Conservation (phyloP, 2,797 vertebrate species). For the Gorsachius magnificus region DNA sequence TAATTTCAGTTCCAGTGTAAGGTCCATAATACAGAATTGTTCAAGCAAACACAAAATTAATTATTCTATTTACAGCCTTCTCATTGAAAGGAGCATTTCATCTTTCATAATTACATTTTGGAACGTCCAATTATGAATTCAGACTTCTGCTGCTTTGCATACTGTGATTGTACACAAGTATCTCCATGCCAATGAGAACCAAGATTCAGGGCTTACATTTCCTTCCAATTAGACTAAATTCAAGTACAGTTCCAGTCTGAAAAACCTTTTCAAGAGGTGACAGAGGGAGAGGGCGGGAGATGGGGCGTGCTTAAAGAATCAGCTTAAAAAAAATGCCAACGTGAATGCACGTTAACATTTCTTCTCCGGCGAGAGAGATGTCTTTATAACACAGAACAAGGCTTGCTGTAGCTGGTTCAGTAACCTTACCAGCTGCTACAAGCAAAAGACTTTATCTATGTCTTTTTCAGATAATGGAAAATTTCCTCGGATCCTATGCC, state of each 20-base stretch:
- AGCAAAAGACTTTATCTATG: neutral
- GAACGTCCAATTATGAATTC: conserved; percentile 94
- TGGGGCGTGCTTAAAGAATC: neutral
- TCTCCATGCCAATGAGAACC: conserved; percentile 69
- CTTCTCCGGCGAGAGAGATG: neutral
- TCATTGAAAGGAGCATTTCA: conserved; percentile 99
- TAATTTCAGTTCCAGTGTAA: conserved; percentile 97
- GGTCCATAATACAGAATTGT: conserved; percentile 98
- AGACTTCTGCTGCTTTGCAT: conserved; percentile 82
- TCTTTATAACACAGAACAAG: conserved; percentile 23
- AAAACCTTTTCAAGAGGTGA: conserved; percentile 53
- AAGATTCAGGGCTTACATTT: conserved; percentile 53
- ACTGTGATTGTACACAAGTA: conserved; percentile 69
- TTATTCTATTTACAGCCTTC: conserved; percentile 99
- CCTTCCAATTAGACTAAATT: conserved; percentile 51
- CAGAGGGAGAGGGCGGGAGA: neutral
- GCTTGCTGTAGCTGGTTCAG: conserved; percentile 23
- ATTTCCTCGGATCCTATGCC: neutral
- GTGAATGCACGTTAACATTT: neutral
- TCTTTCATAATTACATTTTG: conserved; percentile 99
- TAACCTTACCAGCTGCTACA: conserved; percentile 36
- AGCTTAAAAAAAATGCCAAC: neutral
- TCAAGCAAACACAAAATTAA: conserved; percentile 99
- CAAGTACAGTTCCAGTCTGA: neutral
- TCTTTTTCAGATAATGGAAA: conserved; percentile 30